Percentiles rank a stretch among this genome's conserved stretches.
Evolutionary conservation across 2,797 vertebrate species (phyloP).

Genomic region (Lycodopsis pacificus): DNA sequence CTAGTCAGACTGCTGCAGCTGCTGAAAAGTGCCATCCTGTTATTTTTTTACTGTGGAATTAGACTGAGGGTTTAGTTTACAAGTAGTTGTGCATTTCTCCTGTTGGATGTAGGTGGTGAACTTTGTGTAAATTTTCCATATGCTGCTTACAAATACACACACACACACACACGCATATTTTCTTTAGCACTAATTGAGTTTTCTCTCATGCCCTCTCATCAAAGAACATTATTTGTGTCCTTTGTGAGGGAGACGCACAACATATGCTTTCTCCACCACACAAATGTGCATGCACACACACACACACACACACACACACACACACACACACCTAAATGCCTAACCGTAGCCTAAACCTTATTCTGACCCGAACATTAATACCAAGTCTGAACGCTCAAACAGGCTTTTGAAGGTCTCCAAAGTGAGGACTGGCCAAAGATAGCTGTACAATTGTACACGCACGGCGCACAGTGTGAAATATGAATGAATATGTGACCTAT

Average conservation of each 20-base stretch:
- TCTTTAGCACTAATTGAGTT: slow-evolving; percentile 56
- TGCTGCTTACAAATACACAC: background rate
- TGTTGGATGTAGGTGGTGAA: slow-evolving; percentile 5
- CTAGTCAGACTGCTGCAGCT: slow-evolving; percentile 49
- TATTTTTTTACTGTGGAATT: slow-evolving; percentile 50
- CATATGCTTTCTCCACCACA: slow-evolving; percentile 11
- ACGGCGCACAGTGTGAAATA: slow-evolving; percentile 48
- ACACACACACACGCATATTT: background rate
- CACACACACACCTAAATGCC: background rate
- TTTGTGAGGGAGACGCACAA: slow-evolving; percentile 52
- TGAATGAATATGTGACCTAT: slow-evolving; percentile 71
- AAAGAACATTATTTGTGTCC: slow-evolving; percentile 52
- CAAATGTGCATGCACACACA: background rate
- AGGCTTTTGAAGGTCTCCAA: background rate
- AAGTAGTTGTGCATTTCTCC: slow-evolving; percentile 27
- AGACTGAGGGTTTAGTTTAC: slow-evolving; percentile 10
- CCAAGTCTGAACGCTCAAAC: background rate
- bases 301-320: slow-evolving; percentile 1
- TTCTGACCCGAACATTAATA: background rate
- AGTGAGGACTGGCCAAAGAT: background rate
- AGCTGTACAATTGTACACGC: background rate
- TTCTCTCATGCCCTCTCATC: slow-evolving; percentile 59
- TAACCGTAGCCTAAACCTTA: too few relatives aligned
- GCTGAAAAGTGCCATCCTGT: slow-evolving; percentile 49
- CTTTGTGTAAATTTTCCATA: slow-evolving; percentile 12